Percentiles rank a stretch among this genome's conserved stretches.
Evolutionary conservation across 2,113 vertebrate genomes (phyloP).

Genomic region (Butastur rufipennis): DNA sequence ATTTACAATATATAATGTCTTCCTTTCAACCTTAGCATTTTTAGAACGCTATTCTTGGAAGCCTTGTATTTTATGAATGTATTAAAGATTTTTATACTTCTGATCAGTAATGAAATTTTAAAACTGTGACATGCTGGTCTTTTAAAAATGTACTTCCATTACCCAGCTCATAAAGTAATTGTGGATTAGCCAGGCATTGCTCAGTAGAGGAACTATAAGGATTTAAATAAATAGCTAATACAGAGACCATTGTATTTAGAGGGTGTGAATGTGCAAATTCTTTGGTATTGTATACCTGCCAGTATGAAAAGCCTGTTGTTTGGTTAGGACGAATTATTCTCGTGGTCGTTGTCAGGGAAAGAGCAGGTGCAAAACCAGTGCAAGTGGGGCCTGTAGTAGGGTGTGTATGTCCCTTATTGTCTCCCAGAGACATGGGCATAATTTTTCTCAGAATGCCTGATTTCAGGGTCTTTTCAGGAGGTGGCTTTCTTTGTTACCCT

Average conservation of each 20-base stretch:
- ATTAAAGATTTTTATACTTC: neutral
- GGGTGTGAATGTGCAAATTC: neutral
- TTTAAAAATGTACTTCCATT: neutral
- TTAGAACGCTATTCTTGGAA: neutral
- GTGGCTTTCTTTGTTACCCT: neutral
- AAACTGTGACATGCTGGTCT: neutral
- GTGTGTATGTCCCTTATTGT: neutral
- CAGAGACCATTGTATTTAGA: neutral
- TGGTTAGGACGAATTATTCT: neutral
- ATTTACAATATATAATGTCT: neutral
- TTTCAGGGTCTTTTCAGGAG: neutral
- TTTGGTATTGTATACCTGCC: neutral
- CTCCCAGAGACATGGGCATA: neutral
- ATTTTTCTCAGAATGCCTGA: neutral
- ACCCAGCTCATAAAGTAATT: neutral
- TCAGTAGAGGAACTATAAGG: neutral
- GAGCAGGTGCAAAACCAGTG: neutral
- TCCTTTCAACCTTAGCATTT: neutral
- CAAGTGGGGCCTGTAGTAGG: neutral
- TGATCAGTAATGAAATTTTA: neutral
- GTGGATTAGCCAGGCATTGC: neutral
- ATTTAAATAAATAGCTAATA: neutral
- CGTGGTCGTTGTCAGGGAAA: neutral
- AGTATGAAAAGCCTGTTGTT: neutral
- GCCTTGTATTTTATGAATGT: neutral